Base-by-base conservation (phyloP, 2,888 invertebrate species). In the Pandemis cinnamomeana region DNA sequence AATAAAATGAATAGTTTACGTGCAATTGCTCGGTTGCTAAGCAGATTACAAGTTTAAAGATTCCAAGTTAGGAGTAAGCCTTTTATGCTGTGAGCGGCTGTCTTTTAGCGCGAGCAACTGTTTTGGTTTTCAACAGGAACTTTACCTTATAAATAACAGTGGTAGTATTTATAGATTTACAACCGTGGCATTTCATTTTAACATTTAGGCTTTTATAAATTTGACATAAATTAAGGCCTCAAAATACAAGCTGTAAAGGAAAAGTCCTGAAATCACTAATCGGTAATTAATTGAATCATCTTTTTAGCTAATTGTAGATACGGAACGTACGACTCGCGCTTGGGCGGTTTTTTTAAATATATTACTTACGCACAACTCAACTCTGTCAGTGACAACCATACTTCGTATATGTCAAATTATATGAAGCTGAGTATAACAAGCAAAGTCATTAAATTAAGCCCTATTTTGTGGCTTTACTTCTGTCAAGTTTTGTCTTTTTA, bases 401-500 rank as follows among this genome's bases (percentile, higher is more conserved):
- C 48, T 62, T 36, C 53, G 55, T 61, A 60, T 64, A 66, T 70
- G 42, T 55, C 55, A 69, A 72, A 72, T 58, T 64, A 73, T 58
- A 58, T 62, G 58, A 36, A 71, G 44, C 63, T 58, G 73, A 71
- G 63, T 72, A 73, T 67, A 69, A 58, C 70, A 44, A 77, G 70
- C 67, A 72, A 46, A 75, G 68, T 62, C 62, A 75, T 66, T 63
- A 73, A 77, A 60, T 77, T 71, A 64, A 80, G 80, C 83, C 83
- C 85, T 87, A 84, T 84, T 84, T 84, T 84, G 86, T 78, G 73
- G 78, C 77, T 78, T 81, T 81, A 85, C 82, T 86, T 85, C 80
- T 84, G 82, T 86, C 83, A 84, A 87, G 86, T 83, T 88, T 83
- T 77, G 78, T 80, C 79, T 84, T 86, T 86, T 87, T 90, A 89